Evolutionary conservation across 2,797 vertebrate species (phyloP).

Genomic region (Ctenochaetus hawaiiensis): DNA sequence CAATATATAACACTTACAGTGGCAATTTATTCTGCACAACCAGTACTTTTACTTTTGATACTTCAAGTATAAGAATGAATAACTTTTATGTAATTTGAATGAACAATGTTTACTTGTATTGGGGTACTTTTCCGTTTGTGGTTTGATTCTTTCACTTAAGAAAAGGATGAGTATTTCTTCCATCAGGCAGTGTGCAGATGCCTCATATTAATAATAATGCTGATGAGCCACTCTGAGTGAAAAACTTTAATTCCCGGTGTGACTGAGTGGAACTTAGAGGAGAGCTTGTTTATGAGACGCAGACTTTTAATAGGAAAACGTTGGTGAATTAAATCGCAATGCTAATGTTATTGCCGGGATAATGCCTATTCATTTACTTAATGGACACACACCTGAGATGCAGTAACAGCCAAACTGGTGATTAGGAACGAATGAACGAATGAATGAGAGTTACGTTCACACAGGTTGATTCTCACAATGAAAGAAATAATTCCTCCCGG

Average conservation of each 20-base stretch:
- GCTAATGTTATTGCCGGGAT: constrained; percentile 57
- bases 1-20: no score
- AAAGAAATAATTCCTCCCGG: constrained; percentile 46
- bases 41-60: no score
- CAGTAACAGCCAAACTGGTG: constrained; percentile 52
- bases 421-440: constrained; percentile 50
- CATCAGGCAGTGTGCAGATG: no score
- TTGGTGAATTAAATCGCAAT: constrained; percentile 61
- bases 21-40: no score
- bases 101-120: no score
- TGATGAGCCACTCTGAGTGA: not conserved
- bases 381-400: constrained; percentile 66
- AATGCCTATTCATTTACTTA: constrained; percentile 69
- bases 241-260: not conserved
- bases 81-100: no score
- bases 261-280: constrained; percentile 19
- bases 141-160: no score
- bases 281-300: constrained; percentile 28
- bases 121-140: no score
- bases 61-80: no score
- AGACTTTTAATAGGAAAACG: constrained; percentile 45
- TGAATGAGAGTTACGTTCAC: constrained; percentile 33
- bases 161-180: no score
- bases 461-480: constrained; percentile 30
- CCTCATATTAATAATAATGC: not conserved